Conservation (phyloP, 2,888 invertebrate species). For the Lithodes maja region DNA sequence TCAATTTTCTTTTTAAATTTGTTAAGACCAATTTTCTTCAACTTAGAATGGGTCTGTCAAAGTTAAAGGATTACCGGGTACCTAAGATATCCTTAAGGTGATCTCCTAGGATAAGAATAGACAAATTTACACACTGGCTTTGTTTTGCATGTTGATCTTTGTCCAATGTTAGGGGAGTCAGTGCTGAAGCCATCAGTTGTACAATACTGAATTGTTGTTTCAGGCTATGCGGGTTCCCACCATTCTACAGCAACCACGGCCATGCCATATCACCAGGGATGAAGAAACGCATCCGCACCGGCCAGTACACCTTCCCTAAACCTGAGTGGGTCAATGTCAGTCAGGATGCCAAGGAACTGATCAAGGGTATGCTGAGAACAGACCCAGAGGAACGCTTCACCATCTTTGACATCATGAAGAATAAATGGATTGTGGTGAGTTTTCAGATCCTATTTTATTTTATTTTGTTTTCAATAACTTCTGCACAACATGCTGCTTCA, state of each 20-base stretch:
- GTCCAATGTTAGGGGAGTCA: no score
- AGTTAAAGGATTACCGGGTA: no score
- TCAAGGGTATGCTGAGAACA: slow-evolving; percentile 94
- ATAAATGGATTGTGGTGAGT: slow-evolving; percentile 90
- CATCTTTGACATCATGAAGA: slow-evolving; percentile 92
- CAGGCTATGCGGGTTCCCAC: slow-evolving; percentile 95
- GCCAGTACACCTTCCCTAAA: slow-evolving; percentile 97
- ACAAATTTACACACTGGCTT: no score
- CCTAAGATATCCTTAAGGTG: no score
- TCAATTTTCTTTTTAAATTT: not conserved
- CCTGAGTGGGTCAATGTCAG: slow-evolving; percentile 98
- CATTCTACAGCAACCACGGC: slow-evolving; percentile 98
- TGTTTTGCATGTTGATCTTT: no score
- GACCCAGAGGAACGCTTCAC: slow-evolving; percentile 92
- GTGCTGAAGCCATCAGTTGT: no score
- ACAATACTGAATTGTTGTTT: not conserved
- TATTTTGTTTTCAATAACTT: no score
- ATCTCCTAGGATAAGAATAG: no score
- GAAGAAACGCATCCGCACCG: slow-evolving; percentile 96
- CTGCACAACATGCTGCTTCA: no score
- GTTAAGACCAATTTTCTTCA: no score
- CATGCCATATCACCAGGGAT: slow-evolving; percentile 98
- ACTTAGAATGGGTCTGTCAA: no score
- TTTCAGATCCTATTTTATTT: not conserved
- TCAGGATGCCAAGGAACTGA: slow-evolving; percentile 95